Evolutionary conservation across 2,888 invertebrate species (phyloP).

Genomic region (Meghimatium bilineatum): DNA sequence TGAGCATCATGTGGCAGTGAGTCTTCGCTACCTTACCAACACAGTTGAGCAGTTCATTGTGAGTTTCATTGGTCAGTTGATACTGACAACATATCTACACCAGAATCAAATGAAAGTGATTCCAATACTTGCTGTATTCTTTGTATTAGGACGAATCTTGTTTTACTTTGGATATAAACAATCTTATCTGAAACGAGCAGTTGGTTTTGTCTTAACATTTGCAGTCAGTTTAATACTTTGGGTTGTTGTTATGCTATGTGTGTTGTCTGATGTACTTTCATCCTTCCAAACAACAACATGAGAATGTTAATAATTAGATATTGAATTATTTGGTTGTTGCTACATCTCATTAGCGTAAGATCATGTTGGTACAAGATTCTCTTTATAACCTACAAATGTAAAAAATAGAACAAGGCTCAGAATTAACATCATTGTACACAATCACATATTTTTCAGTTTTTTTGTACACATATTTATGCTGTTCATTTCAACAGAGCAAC

Average conservation of each 20-base stretch:
- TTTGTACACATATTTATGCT: too few species aligned
- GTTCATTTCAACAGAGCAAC: too few species aligned
- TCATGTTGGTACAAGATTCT: too few species aligned
- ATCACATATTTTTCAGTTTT: too few species aligned
- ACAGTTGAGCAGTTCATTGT: constrained; percentile 57
- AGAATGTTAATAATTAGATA: too few species aligned
- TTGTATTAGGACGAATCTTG: constrained; percentile 54
- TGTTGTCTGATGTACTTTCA: constrained; percentile 8
- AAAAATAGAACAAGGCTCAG: too few species aligned
- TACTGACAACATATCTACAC: constrained; percentile 53
- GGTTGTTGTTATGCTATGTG: constrained; percentile 5
- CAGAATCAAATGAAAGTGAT: constrained; percentile 50
- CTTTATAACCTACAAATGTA: too few species aligned
- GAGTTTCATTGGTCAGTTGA: constrained; percentile 53
- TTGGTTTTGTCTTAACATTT: constrained; percentile 52
- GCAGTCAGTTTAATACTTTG: constrained; percentile 41
- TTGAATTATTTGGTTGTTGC: too few species aligned
- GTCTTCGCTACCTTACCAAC: constrained; percentile 51
- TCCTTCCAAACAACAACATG: too few species aligned
- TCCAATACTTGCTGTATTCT: constrained; percentile 54
- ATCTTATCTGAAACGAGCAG: constrained; percentile 44
- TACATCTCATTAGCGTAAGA: too few species aligned
- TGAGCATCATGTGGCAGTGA: constrained; percentile 50
- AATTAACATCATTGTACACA: too few species aligned
- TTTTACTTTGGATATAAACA: constrained; percentile 55